These are phyloP conservation scores for Cyrtorhinus lividipennis DNA, from an alignment of 1,140 invertebrate genomes.

Conservation along the genomic window DNA sequence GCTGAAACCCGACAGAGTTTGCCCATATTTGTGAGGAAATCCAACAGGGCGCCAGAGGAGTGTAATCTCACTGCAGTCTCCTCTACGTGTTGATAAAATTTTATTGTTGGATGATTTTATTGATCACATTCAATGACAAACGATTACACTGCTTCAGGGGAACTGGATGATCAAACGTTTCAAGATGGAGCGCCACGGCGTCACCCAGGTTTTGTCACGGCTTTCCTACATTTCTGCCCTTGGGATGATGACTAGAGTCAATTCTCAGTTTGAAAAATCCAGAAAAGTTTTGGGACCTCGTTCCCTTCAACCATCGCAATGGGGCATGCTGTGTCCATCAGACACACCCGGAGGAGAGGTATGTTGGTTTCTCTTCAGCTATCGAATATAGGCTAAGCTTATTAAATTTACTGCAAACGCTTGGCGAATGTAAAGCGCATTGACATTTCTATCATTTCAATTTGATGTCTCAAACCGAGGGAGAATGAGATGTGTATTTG, in stretches of 20 bases:
- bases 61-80: too few relatives aligned
- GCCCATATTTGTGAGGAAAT: too few relatives aligned
- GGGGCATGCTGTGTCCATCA: conserved; percentile 97
- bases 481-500: not conserved
- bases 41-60: too few relatives aligned
- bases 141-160: conserved; percentile 38
- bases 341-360: conserved; percentile 98
- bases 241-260: conserved; percentile 98
- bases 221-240: conserved; percentile 96
- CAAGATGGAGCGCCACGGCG: conserved; percentile 94
- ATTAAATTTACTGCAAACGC: too few relatives aligned
- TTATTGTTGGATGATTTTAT: not conserved
- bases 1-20: too few relatives aligned
- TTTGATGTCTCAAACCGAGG: not conserved
- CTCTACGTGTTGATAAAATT: too few relatives aligned
- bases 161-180: conserved; percentile 99
- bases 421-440: not conserved
- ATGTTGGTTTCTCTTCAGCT: conserved; percentile 23
- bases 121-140: not conserved
- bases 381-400: not conserved
- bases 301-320: conserved; percentile 93
- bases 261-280: conserved; percentile 98
- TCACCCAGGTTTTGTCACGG: conserved; percentile 92
- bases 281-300: conserved; percentile 95
- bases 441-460: not conserved